Evolutionary conservation across 2,888 invertebrate species (phyloP).

Genomic region (Diabrotica balteata): DNA sequence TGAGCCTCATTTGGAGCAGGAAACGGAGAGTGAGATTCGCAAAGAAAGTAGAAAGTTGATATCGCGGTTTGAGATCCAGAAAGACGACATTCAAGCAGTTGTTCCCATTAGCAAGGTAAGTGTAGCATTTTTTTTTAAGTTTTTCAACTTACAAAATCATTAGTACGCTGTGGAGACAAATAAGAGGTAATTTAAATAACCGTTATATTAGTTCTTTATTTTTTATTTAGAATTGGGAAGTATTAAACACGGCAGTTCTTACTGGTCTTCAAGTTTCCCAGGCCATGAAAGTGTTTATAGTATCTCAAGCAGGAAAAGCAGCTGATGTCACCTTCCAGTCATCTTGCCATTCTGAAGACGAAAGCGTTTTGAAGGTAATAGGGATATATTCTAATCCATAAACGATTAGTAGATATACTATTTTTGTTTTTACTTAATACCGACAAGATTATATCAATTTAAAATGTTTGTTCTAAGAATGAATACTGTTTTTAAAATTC

Average conservation of each 20-base stretch:
- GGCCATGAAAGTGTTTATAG: conserved; percentile 94
- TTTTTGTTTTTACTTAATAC: too few species aligned
- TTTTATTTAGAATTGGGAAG: conserved; percentile 84
- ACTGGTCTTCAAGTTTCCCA: conserved; percentile 94
- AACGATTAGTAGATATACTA: too few species aligned
- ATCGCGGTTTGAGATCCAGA: conserved; percentile 86
- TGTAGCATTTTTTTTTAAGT: neutral
- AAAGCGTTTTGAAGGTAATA: conserved; percentile 91
- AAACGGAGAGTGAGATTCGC: conserved; percentile 47
- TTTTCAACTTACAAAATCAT: neutral
- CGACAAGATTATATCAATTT: too few species aligned
- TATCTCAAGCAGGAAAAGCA: conserved; percentile 91
- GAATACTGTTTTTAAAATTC: too few species aligned
- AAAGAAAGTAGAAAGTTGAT: conserved; percentile 71
- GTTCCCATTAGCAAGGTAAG: conserved; percentile 91
- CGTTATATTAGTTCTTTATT: neutral
- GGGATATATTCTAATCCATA: neutral
- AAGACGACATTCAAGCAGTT: conserved; percentile 93
- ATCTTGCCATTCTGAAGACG: conserved; percentile 93
- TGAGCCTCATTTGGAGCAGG: conserved; percentile 67
- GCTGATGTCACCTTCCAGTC: conserved; percentile 95
- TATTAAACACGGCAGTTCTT: conserved; percentile 93
- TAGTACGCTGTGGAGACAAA: too few species aligned
- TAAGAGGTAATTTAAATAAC: too few species aligned
- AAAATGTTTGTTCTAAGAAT: too few species aligned